These are phyloP conservation scores for Flexamia atlantica DNA, from an alignment of 2,888 invertebrate genomes.

Conservation along the genomic window DNA sequence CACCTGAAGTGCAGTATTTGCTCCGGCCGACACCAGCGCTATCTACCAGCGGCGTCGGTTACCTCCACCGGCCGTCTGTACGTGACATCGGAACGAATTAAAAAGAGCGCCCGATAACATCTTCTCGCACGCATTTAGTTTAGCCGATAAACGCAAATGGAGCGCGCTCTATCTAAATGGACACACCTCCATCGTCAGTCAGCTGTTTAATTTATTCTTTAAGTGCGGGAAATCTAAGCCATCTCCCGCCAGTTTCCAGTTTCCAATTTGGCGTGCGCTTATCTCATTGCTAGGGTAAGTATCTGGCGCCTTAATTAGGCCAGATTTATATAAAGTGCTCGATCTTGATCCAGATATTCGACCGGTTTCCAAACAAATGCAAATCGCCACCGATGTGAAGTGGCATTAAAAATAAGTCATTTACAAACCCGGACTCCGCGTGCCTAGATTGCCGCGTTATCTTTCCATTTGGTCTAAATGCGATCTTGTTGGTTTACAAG, in stretches of 20 bases:
- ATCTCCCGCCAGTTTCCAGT: constrained; percentile 53
- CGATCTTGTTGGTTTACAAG: constrained; percentile 48
- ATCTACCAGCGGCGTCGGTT: constrained; percentile 34
- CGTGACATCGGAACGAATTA: constrained; percentile 50
- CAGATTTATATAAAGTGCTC: constrained; percentile 62
- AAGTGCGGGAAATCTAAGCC: constrained; percentile 54
- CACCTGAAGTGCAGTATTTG: background rate
- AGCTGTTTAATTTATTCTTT: constrained; percentile 57
- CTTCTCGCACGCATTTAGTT: constrained; percentile 51
- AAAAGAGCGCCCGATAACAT: constrained; percentile 41
- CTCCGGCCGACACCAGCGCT: constrained; percentile 20
- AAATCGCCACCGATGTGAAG: constrained; percentile 40
- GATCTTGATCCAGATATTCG: constrained; percentile 40
- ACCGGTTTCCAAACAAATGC: constrained; percentile 63
- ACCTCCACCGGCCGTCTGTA: constrained; percentile 2
- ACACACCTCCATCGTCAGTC: constrained; percentile 48
- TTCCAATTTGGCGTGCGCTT: constrained; percentile 59
- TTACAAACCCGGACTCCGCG: background rate
- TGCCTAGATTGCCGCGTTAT: constrained; percentile 29
- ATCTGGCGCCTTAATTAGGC: constrained; percentile 59
- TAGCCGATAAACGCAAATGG: constrained; percentile 52
- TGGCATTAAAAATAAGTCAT: constrained; percentile 60
- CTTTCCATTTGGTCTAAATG: constrained; percentile 43
- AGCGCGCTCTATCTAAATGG: constrained; percentile 44
- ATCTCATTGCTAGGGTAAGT: constrained; percentile 55